Base-by-base conservation (phyloP, 1,140 invertebrate species). In the Argopecten irradians region DNA sequence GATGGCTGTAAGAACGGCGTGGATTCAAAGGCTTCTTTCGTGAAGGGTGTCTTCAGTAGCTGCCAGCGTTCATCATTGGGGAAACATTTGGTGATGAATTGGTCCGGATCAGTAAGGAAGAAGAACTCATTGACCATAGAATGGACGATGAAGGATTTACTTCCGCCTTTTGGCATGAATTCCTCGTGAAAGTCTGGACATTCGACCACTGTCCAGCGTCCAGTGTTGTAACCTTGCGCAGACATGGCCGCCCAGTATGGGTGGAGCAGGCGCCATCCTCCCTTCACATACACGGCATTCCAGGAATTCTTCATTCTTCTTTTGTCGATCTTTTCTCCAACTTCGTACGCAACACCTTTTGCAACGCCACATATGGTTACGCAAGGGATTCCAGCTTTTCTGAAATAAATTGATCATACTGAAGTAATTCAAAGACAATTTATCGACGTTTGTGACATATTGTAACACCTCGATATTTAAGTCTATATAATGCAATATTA, bases 331-430 rank as follows among this genome's bases (percentile, higher is more conserved):
- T 99, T 99, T 88, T 97, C 96, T 0, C 98, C 98, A 0, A 98
- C 98, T 93, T 99, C 98, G 95, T 99, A 99, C 82, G 98, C 98
- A 0, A 98, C 98, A 41, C 98, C 98, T 95, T 99, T 99, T 83
- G 98, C 98, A 95, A 99, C 98, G 16, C 99, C 99, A 95, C 99
- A 99, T 93, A 99, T 99, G 13, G 99, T 98, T 5, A 99, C 98
- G 96, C 99, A 99, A 94, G 99, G 99, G 22, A 99, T 96, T 91
- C 98, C 98, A 0, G 98, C 98, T 95, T 99, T 99, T 96, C 98
- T 99, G 87, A 33, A 91, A 91, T 82, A 43, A 16, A 87, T 28
- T 36, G 11, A 89, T 35, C 22, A 13, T 35, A 13, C 19, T 87
- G n/a, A n/a, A n/a, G n/a, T n/a, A n/a, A n/a, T n/a, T n/a, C n/a